These are phyloP conservation scores for Vombatus ursinus DNA, from an alignment of 2,113 vertebrate genomes.

Conservation along the genomic window DNA sequence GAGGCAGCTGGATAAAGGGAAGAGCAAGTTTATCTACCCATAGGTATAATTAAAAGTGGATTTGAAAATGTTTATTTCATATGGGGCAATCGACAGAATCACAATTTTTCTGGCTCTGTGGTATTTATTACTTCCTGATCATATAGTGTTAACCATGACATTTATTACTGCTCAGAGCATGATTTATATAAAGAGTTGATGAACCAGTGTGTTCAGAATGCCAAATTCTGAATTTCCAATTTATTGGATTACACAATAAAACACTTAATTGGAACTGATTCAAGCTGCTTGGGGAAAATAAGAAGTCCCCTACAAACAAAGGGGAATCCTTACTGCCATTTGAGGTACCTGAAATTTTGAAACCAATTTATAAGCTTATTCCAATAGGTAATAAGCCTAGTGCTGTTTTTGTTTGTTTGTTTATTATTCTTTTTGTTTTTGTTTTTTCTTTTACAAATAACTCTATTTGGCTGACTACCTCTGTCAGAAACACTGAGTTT, in stretches of 20 bases:
- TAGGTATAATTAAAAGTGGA: slow-evolving; percentile 63
- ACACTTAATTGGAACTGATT: slow-evolving; percentile 50
- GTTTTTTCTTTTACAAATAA: background rate
- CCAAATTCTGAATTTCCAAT: slow-evolving; percentile 49
- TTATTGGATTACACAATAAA: slow-evolving; percentile 66
- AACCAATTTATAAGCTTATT: slow-evolving; percentile 57
- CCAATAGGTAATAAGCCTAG: background rate
- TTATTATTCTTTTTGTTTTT: background rate
- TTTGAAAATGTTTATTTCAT: slow-evolving; percentile 65
- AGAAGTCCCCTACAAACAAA: slow-evolving; percentile 28
- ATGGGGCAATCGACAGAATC: slow-evolving; percentile 52
- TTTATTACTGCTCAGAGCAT: slow-evolving; percentile 68
- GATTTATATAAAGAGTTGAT: slow-evolving; percentile 64
- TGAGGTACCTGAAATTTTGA: background rate
- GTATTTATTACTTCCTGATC: slow-evolving; percentile 70
- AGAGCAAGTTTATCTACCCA: slow-evolving; percentile 56
- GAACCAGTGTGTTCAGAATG: slow-evolving; percentile 59
- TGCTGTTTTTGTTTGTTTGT: background rate
- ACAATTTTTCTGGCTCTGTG: slow-evolving; percentile 51
- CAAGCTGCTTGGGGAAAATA: slow-evolving; percentile 24
- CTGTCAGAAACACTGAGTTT: slow-evolving; percentile 6
- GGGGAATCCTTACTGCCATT: background rate
- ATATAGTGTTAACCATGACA: slow-evolving; percentile 56
- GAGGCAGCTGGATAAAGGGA: slow-evolving; percentile 49
- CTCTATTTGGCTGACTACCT: background rate